Evolutionary conservation across 2,888 invertebrate genomes (phyloP).

Genomic region (Tuta absoluta): DNA sequence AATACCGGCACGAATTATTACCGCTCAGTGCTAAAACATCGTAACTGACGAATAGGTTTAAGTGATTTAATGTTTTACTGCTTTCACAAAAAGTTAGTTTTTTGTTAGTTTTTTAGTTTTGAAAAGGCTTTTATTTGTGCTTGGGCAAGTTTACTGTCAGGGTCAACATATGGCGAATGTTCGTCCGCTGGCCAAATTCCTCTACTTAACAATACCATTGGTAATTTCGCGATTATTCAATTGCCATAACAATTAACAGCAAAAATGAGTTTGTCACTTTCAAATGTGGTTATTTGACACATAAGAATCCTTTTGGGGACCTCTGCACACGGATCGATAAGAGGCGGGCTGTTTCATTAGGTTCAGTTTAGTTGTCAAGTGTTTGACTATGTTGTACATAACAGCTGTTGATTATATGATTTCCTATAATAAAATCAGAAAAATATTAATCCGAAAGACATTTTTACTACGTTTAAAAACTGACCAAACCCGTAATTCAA

Average conservation of each 20-base stretch:
- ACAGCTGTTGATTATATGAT: no score
- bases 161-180: slow-evolving; percentile 77
- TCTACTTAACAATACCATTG: slow-evolving; percentile 42
- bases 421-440: no score
- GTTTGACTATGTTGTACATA: no score
- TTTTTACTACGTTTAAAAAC: no score
- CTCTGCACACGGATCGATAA: no score
- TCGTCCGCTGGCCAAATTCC: slow-evolving; percentile 66
- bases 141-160: slow-evolving; percentile 65
- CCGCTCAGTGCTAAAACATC: slow-evolving; percentile 37
- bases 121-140: slow-evolving; percentile 31
- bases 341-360: no score
- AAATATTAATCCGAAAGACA: no score
- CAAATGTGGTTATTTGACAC: neutral
- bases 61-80: slow-evolving; percentile 38
- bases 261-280: neutral
- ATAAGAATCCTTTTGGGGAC: neutral
- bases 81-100: neutral
- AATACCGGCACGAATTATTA: slow-evolving; percentile 44
- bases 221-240: slow-evolving; percentile 37
- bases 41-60: slow-evolving; percentile 40
- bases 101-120: neutral
- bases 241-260: slow-evolving; percentile 7
- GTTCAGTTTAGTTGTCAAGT: no score
- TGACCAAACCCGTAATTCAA: no score